Evolutionary conservation across 2,113 vertebrate genomes (phyloP).

Genomic region (Fukomys damarensis): DNA sequence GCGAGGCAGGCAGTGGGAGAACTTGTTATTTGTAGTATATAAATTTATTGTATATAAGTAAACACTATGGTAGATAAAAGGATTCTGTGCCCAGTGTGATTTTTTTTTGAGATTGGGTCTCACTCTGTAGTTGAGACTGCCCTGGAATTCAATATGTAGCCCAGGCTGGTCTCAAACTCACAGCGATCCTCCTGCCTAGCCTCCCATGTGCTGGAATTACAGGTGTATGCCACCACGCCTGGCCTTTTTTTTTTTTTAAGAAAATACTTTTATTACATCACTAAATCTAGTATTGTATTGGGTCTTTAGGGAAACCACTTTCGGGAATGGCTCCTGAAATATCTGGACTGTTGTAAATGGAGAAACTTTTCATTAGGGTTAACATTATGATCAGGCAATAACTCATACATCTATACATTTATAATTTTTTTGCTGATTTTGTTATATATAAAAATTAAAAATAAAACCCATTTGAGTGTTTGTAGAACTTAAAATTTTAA

Average conservation of each 20-base stretch:
- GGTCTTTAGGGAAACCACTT: not conserved
- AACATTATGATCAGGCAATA: constrained; percentile 30
- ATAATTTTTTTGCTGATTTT: not conserved
- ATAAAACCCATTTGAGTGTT: not conserved
- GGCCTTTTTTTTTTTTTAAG: no score
- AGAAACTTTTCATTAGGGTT: not conserved
- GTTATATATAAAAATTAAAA: constrained; percentile 22
- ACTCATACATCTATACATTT: not conserved
- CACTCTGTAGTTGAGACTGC: no score
- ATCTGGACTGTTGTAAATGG: not conserved
- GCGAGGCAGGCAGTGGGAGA: no score
- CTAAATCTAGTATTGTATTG: not conserved
- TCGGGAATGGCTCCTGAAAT: not conserved
- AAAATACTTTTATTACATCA: no score
- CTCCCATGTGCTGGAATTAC: no score
- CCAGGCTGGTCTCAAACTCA: no score
- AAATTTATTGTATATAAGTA: not conserved
- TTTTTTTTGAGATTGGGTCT: no score
- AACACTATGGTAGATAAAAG: not conserved
- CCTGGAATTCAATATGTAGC: no score
- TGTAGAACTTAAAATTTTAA: not conserved
- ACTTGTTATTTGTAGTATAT: not conserved
- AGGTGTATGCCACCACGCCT: no score
- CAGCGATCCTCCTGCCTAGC: no score
- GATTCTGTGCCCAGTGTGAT: not conserved